A percentile compares a stretch with the other conserved stretches of the same genome.
phyloP scores from a whole-genome alignment of 2,888 invertebrate genomes.

The Automeris io region DNA sequence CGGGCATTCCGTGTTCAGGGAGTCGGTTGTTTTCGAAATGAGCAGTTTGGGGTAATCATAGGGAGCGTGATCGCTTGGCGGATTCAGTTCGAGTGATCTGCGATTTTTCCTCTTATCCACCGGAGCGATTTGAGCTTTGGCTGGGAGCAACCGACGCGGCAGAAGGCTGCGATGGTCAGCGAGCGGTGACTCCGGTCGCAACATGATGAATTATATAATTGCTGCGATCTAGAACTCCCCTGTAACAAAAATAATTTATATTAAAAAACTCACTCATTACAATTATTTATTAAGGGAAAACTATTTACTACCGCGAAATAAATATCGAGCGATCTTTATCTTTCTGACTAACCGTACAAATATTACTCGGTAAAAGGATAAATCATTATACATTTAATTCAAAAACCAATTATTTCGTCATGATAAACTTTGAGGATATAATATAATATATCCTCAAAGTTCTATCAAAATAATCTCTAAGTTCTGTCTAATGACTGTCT shows the following conservation, averaged over 20 bases:
- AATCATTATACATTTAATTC: too few species aligned
- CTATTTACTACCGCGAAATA: too few species aligned
- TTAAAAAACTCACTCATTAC: neutral
- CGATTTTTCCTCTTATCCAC: constrained; percentile 66
- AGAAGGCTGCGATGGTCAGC: constrained; percentile 73
- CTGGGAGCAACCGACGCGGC: constrained; percentile 63
- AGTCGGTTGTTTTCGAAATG: constrained; percentile 70
- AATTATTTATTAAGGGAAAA: too few species aligned
- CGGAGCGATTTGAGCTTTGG: constrained; percentile 66
- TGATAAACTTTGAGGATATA: too few species aligned
- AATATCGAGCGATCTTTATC: too few species aligned
- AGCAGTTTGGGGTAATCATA: constrained; percentile 69
- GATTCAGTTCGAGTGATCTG: constrained; percentile 68
- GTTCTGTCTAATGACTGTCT: too few species aligned
- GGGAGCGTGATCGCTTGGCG: constrained; percentile 53
- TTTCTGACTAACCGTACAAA: too few species aligned
- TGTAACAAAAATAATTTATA: constrained; percentile 41
- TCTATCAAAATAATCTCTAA: too few species aligned
- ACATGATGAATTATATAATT: constrained; percentile 54
- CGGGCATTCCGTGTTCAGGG: constrained; percentile 66
- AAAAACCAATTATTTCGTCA: too few species aligned
- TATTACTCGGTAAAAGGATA: too few species aligned
- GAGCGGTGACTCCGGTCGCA: constrained; percentile 73
- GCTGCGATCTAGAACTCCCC: constrained; percentile 55
- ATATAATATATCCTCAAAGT: too few species aligned